These are phyloP conservation scores for Furcula furcula DNA, from an alignment of 2,888 invertebrate species.

Conservation along the genomic window DNA sequence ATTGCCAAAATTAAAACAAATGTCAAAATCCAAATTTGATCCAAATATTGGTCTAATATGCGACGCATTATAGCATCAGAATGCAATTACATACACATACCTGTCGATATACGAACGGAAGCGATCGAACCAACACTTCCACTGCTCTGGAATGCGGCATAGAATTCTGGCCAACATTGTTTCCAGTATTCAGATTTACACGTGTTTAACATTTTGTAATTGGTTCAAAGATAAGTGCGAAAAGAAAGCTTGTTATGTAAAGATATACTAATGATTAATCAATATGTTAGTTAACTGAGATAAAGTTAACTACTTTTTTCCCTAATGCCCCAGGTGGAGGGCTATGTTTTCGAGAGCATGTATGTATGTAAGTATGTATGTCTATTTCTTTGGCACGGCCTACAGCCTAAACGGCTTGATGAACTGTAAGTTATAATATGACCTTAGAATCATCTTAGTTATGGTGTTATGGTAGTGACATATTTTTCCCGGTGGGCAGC, in stretches of 20 bases:
- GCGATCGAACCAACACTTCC: slow-evolving; percentile 21
- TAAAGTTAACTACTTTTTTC: no score
- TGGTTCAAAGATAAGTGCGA: background rate
- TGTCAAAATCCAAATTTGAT: no score
- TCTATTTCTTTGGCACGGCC: no score
- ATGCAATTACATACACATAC: slow-evolving; percentile 17
- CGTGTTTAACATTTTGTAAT: slow-evolving; percentile 6
- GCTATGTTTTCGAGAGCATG: no score
- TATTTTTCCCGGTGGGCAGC: no score
- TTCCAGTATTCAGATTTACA: slow-evolving; percentile 10
- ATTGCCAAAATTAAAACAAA: no score
- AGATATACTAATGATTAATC: background rate
- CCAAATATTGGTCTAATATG: slow-evolving; percentile 22
- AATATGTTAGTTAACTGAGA: background rate
- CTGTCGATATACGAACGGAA: slow-evolving; percentile 18
- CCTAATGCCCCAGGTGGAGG: no score
- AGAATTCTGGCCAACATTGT: slow-evolving; percentile 17
- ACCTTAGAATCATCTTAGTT: no score
- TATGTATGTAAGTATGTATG: no score
- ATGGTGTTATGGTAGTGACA: no score
- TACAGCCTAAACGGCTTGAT: no score
- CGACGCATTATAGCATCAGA: slow-evolving; percentile 3
- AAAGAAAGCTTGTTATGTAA: slow-evolving; percentile 1
- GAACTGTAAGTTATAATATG: no score
- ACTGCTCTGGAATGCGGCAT: slow-evolving; percentile 22